Base-by-base conservation (phyloP, 2,113 vertebrate species). In the Rhodinocichla rosea region DNA sequence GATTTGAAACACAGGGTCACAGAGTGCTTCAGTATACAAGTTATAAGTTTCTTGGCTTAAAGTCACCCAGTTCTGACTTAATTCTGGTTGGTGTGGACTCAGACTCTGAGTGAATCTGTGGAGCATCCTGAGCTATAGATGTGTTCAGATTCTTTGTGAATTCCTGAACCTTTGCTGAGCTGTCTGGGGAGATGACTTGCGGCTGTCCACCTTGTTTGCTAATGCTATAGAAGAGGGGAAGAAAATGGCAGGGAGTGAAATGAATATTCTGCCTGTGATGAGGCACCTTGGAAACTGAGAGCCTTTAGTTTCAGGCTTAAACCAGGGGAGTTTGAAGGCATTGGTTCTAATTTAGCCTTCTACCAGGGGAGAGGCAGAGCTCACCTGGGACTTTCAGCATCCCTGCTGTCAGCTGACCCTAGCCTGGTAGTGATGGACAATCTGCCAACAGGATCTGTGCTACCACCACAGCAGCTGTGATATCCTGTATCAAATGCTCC, bases 211-310 rank as follows among this genome's bases (percentile, higher is more conserved):
- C 39, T 69, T n/a, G 13, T 75, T 64, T 2, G 6, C 13, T 82
- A 39, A 47, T 44, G 27, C 44, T 83, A 50, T 23, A 17, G 49
- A 60, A 86, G 45, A 56, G 10, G 11, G 13, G n/a, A 26, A 49
- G 40, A 45, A 53, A 53, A 45, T 5, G 11, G 7, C 21, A 32
- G 44, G 49, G 67, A 56, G 16, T 7, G 3, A 3, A 3, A 11
- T 2, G 6, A 5, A 3, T 3, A 2, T 17, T 76, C 14, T 68
- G 5, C 16, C 13, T 1, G 0, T 57, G 10, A 45, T 37, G 32
- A 62, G 12, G 7, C 40, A 63, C 4, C 7, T 44, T 80, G 24
- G 4, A 33, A 65, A 37, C 22, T 13, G 35, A 28, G 32, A 85
- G 15, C 20, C 33, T 80, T 80, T 11, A 17, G 8, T 45, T 79